phyloP scores from a whole-genome alignment of 1,140 invertebrate species.

The Caenorhabditis briggsae region DNA sequence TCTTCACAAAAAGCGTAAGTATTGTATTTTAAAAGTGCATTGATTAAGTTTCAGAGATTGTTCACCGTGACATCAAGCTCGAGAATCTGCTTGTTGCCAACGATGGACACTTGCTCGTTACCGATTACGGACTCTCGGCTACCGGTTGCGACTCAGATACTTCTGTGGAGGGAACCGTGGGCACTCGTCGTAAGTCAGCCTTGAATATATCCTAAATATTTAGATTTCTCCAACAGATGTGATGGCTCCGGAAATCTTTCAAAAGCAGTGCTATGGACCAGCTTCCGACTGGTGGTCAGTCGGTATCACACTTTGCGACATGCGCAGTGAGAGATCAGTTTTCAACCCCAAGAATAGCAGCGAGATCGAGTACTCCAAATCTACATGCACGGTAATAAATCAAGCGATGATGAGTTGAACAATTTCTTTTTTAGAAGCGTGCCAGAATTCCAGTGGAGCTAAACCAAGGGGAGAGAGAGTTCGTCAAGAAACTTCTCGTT shows the following conservation, averaged over 20 bases:
- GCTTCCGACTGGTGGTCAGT: slow-evolving; percentile 22
- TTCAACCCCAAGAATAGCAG: not conserved
- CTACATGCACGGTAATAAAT: not conserved
- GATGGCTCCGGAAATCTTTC: slow-evolving; percentile 9
- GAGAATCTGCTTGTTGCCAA: slow-evolving; percentile 15
- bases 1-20: slow-evolving; percentile 7
- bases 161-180: not conserved
- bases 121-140: slow-evolving; percentile 7
- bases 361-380: not conserved
- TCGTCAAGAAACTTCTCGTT: slow-evolving; percentile 7
- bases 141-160: not conserved
- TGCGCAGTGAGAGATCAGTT: not conserved
- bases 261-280: not conserved
- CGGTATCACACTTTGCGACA: slow-evolving; percentile 33
- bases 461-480: not conserved
- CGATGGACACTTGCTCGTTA: slow-evolving; percentile 26
- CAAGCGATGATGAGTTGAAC: not conserved
- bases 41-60: not conserved
- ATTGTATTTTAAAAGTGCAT: not conserved
- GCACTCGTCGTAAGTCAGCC: slow-evolving; percentile 6
- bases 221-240: not conserved
- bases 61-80: slow-evolving; percentile 19
- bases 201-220: not conserved
- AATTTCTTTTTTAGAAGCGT: not conserved
- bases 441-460: not conserved